phyloP scores from a whole-genome alignment of 2,797 vertebrate species.

The Sarcophilus harrisii region DNA sequence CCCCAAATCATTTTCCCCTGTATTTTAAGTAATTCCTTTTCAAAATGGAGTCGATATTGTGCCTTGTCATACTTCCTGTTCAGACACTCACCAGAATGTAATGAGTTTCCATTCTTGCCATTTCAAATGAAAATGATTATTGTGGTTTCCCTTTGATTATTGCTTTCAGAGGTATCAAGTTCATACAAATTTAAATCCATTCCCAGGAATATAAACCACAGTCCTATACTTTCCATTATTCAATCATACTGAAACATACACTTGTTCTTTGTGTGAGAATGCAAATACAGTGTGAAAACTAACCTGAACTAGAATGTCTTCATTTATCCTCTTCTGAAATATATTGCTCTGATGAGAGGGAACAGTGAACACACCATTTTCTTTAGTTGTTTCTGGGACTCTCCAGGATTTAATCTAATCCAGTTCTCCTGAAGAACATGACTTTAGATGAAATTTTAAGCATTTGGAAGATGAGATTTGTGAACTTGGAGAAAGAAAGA shows the following conservation, averaged over 20 bases:
- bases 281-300: conserved; percentile 66
- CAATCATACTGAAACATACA: conserved; percentile 71
- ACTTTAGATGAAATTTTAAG: conserved; percentile 41
- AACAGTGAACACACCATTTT: conserved; percentile 68
- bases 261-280: conserved; percentile 69
- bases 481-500: conserved; percentile 14
- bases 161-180: conserved; percentile 80
- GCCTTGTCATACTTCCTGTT: conserved; percentile 60
- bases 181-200: conserved; percentile 82
- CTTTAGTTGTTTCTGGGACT: conserved; percentile 53
- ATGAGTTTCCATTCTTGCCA: conserved; percentile 77
- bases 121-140: conserved; percentile 83
- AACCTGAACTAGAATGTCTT: conserved; percentile 62
- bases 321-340: conserved; percentile 63
- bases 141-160: conserved; percentile 72
- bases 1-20: conserved; percentile 72
- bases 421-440: conserved; percentile 50
- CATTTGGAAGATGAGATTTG: conserved; percentile 24
- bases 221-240: conserved; percentile 71
- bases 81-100: conserved; percentile 76
- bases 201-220: conserved; percentile 76
- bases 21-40: conserved; percentile 72
- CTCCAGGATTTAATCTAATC: conserved; percentile 57
- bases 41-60: conserved; percentile 68
- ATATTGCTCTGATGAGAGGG: conserved; percentile 47